Base-by-base conservation (phyloP, 2,113 vertebrate species). In the Cyanocitta stelleri region DNA sequence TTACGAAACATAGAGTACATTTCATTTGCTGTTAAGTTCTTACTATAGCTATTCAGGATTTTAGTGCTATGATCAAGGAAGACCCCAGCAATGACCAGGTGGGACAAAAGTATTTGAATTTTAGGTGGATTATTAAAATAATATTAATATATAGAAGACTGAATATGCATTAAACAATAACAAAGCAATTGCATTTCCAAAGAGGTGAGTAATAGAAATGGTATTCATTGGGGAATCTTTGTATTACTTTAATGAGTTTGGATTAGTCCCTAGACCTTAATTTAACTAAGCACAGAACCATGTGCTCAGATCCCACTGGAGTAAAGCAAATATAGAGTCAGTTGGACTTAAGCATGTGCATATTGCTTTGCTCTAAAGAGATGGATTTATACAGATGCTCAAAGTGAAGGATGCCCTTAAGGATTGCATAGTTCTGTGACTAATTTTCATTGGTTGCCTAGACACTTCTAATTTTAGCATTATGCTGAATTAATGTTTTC, bases 1-100 rank as follows among this genome's bases (percentile, higher is more conserved):
- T 98, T 79, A 93, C 98, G 91, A 98, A 98, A 85, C 98, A 97
- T 78, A 98, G 97, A 62, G 46, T 96, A 37, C 90, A 95, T 94
- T 95, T 96, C 73, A 98, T 97, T 96, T 83, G 97, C 44, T 81
- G 20, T 91, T 96, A 93, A 75, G 80, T 94, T 88, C 98, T 98
- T 98, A 66, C 29, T 82, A 8, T 68, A 91, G 97, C 97, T 76
- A 94, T 97, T 90, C 83, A 96, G n/a, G 97, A 98, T 91, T 98
- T 98, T 92, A 97, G 97, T 95, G 55, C 96, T 67, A 91, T 98
- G 80, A 95, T 98, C 77, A 96, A 97, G 29, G 84, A 97, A 94
- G 96, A 98, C 12, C 92, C 89, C 52, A 67, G 41, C 39, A 97
- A 98, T 66, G 63, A 93, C 85, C 78, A 96, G 61, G 98, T 97